Conservation (phyloP, 2,797 vertebrate species). For the Babyrousa celebensis region DNA sequence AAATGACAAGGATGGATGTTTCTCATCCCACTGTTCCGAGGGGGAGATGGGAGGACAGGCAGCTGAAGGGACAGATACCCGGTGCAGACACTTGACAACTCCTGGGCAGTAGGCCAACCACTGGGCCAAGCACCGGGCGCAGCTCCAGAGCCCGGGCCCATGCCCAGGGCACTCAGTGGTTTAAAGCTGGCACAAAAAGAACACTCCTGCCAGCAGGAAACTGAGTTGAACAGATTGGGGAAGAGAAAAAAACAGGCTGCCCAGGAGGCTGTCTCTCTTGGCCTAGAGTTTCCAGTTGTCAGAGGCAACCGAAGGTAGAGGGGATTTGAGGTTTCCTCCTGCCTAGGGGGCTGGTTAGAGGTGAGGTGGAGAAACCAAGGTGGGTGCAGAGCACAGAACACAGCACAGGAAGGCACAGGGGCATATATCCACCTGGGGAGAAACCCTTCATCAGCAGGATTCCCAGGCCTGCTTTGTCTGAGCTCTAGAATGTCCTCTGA, state of each 20-base stretch:
- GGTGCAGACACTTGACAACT: constrained; percentile 80
- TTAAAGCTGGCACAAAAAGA: constrained; percentile 77
- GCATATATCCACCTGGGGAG: neutral
- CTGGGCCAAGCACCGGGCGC: constrained; percentile 74
- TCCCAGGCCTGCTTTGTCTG: neutral
- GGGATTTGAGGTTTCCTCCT: constrained; percentile 47
- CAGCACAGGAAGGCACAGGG: neutral
- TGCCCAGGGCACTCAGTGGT: constrained; percentile 78
- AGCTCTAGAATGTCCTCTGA: neutral
- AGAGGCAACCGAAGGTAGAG: constrained; percentile 18
- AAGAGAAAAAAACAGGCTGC: constrained; percentile 78
- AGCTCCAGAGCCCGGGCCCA: constrained; percentile 78
- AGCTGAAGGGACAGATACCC: constrained; percentile 74
- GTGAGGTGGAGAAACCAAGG: neutral
- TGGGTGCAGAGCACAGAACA: neutral
- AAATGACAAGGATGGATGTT: constrained; percentile 73
- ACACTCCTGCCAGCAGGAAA: constrained; percentile 79
- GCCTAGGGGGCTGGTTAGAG: neutral
- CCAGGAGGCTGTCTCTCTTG: constrained; percentile 76
- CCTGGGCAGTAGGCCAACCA: constrained; percentile 73
- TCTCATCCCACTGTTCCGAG: constrained; percentile 68
- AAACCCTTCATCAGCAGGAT: neutral
- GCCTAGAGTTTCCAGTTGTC: constrained; percentile 66
- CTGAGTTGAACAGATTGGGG: constrained; percentile 83
- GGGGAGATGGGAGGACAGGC: constrained; percentile 70